Base-by-base conservation (phyloP, 64 coral and sea anemone genomes). In the Astreopora myriophthalma region DNA sequence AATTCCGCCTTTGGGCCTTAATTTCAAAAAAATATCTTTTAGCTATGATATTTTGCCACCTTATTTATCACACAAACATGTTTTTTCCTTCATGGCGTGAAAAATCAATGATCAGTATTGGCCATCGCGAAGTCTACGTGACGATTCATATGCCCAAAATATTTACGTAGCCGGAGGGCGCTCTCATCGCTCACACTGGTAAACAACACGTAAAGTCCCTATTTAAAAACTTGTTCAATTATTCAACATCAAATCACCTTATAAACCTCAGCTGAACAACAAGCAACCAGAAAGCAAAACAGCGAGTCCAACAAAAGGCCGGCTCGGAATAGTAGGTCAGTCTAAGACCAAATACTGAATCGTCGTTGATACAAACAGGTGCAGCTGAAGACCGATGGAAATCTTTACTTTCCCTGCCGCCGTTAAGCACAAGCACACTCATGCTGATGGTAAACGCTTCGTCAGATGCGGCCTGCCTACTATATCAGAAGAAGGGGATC, bases 131-230 rank as follows among this genome's bases (percentile, higher is more conserved):
- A 55, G 40, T 19, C 40, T 34, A 83, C 79, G 79, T 83, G 79
- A 83, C 79, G 13, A 25, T 35, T 37, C 22, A 3, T 22, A 25
- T 8, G 35, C 6, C 13, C 49, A 80, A 80, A 80, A 83, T 83
- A 83, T 83, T 83, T 83, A 22, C 30, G 64, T 83, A 64, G 29
- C 49, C 16, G 23, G 33, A 25, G 79, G 13, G 51, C 51, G 79
- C 28, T n/a, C 52, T 34, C 17, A 6, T 10, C 48, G 3, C 20
- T 65, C 34, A 64, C 57, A 38, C 38, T 83, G 49, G 57, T 33
- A 64, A 60, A 64, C 20, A 65, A 83, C 79, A 83, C 79, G 79
- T 58, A 24, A 39, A 31, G 4, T 73, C 70, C 3, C 55, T 80
- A 31, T 65, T 11, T 38, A 20, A 83, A 1, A 26, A 64, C 20